Evolutionary conservation across 2,113 vertebrate genomes (phyloP).

Genomic region (Carlito syrichta): DNA sequence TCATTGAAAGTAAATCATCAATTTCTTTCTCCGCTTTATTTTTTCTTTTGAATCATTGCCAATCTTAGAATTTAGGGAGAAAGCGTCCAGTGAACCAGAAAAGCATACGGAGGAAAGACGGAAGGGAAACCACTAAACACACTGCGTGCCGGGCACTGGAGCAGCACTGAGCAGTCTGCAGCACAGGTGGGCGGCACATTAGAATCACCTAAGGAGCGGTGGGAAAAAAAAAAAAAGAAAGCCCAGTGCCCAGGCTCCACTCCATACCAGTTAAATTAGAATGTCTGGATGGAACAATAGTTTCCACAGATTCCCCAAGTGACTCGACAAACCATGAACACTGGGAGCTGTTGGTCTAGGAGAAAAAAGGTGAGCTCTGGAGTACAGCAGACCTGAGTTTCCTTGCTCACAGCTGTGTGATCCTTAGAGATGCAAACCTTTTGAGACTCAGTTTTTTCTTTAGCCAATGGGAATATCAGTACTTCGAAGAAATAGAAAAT

Average conservation of each 20-base stretch:
- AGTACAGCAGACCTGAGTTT: background rate
- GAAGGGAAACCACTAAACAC: background rate
- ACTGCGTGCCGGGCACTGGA: too few relatives aligned
- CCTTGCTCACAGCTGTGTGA: background rate
- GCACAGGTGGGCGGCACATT: too few relatives aligned
- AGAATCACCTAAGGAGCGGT: background rate
- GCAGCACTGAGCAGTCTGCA: accelerated
- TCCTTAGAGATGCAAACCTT: background rate
- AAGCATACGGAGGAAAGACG: background rate
- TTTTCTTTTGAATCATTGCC: background rate
- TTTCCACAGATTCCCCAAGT: background rate
- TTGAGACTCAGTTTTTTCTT: background rate
- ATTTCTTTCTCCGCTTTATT: background rate
- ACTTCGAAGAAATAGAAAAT: background rate
- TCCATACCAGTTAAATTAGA: background rate
- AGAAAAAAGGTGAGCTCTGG: background rate
- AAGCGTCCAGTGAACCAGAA: background rate
- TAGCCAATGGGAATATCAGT: background rate
- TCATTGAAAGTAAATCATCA: background rate
- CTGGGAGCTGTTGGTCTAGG: background rate
- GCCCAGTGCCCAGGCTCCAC: background rate
- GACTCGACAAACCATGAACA: background rate
- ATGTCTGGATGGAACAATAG: background rate
- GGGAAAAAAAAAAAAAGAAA: too few relatives aligned
- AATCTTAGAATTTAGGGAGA: background rate